Conservation (phyloP, 2,113 vertebrate genomes). For the Hyperopisus bebe region DNA sequence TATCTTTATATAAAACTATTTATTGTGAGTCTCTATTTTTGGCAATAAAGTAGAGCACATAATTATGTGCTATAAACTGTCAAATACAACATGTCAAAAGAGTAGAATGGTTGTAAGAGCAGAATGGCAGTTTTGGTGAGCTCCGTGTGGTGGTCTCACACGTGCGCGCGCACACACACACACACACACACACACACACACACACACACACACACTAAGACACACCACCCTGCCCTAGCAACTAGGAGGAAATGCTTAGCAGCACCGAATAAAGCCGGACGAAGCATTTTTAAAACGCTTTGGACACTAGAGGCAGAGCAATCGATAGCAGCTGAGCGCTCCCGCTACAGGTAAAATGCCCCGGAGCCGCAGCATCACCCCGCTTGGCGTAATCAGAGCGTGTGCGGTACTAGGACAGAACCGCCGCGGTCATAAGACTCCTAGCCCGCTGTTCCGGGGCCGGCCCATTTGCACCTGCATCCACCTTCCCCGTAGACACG, state of each 20-base stretch:
- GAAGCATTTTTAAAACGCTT: constrained; percentile 39
- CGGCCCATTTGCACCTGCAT: not conserved
- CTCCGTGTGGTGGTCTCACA: not conserved
- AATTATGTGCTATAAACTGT: not conserved
- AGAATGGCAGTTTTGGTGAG: not conserved
- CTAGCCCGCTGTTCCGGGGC: not conserved
- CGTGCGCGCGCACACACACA: constrained; percentile 16
- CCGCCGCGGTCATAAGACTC: not conserved
- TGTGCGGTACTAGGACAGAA: not conserved
- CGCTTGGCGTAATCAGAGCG: constrained; percentile 32
- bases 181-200: too few relatives aligned
- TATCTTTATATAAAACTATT: not conserved
- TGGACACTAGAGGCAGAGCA: constrained; percentile 33
- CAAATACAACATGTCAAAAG: not conserved
- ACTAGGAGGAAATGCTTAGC: not conserved
- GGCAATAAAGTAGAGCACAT: not conserved
- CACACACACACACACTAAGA: constrained; percentile 11
- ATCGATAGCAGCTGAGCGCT: constrained; percentile 39
- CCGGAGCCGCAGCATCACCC: constrained; percentile 34
- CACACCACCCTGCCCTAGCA: not conserved
- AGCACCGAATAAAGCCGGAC: constrained; percentile 38
- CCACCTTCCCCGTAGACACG: not conserved
- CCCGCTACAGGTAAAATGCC: constrained; percentile 38
- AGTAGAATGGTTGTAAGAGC: not conserved
- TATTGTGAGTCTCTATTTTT: not conserved